Base-by-base conservation (phyloP, 2,888 invertebrate species). In the Octonoba sinensis region DNA sequence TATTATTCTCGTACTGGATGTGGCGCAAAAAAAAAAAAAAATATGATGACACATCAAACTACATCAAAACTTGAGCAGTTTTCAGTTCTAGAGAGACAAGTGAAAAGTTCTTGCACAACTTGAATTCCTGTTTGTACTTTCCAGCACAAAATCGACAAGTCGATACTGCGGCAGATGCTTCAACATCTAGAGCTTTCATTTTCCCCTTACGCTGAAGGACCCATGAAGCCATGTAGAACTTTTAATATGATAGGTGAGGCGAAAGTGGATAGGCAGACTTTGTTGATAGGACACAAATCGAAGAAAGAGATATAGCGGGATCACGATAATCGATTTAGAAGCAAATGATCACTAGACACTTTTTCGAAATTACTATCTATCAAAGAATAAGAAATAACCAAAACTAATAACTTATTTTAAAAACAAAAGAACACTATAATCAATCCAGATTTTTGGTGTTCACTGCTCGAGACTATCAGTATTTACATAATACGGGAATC, bases 61-160 rank as follows among this genome's bases (percentile, higher is more conserved):
- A 81, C 81, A 74, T 56, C 56, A 64, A 74, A 81, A 81, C 69
- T 81, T 81, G 81, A 81, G 81, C 81, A 81, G 81, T 74, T 69
- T 69, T 81, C 78, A 79, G 81, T 81, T 81, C 74, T 73, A 79
- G 51, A 81, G 62, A 74, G 16, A 79, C 20, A 71, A 56, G 49
- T 20, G 51, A 71, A 57, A 79, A 54, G 15, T 70, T 27, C 20
- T 24, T 47, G 54, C 59, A 60, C 49, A 20, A 51, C 27, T 65
- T 74, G 11, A 76, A 69, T 27, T 51, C 44, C 36, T 62, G 18
- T 67, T 62, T 12, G 18, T 24, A 54, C 54, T 67, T 76, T 18
- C 56, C 44, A 49, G 22, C 56, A 57, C 36, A 62, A 62, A 62
- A 36, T 4, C 36, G 8, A 8, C 6, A 6, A 27, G 27, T 27